phyloP scores from a whole-genome alignment of 2,888 invertebrate species.

The Tryphoninae sp. region DNA sequence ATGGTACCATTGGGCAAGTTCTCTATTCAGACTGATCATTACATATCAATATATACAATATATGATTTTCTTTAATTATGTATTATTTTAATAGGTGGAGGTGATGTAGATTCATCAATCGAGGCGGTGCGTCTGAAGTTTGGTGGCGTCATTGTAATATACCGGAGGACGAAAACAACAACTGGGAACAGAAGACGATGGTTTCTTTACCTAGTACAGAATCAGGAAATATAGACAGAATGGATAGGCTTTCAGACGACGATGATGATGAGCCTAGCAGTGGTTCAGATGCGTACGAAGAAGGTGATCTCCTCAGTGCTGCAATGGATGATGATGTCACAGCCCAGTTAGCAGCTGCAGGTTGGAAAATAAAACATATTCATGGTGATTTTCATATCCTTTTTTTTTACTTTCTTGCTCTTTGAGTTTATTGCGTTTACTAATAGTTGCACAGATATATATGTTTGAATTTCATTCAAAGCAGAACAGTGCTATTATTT shows the following conservation, averaged over 20 bases:
- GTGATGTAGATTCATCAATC: conserved; percentile 72
- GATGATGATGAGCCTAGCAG: conserved; percentile 92
- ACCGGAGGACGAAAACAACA: conserved; percentile 30
- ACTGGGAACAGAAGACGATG: conserved; percentile 66
- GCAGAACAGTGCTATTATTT: conserved; percentile 14
- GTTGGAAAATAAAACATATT: conserved; percentile 84
- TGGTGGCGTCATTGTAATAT: conserved; percentile 67
- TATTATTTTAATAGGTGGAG: conserved; percentile 66
- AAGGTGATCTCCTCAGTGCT: conserved; percentile 91
- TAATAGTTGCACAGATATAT: not conserved
- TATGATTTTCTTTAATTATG: not conserved
- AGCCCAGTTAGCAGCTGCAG: conserved; percentile 97
- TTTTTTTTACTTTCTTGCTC: conserved; percentile 50
- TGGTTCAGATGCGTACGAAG: conserved; percentile 90
- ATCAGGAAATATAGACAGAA: conserved; percentile 73
- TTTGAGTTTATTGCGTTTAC: conserved; percentile 60
- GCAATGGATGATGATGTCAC: conserved; percentile 97
- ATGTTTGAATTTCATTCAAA: conserved; percentile 17
- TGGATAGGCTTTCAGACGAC: conserved; percentile 84
- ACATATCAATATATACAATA: not conserved
- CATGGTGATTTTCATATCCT: conserved; percentile 82
- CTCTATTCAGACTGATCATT: not conserved
- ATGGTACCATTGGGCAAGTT: too few relatives aligned
- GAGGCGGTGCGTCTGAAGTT: conserved; percentile 59
- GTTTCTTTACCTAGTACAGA: conserved; percentile 77